phyloP scores from a whole-genome alignment of 2,888 invertebrate species.

The Cheilosia vulpina region DNA sequence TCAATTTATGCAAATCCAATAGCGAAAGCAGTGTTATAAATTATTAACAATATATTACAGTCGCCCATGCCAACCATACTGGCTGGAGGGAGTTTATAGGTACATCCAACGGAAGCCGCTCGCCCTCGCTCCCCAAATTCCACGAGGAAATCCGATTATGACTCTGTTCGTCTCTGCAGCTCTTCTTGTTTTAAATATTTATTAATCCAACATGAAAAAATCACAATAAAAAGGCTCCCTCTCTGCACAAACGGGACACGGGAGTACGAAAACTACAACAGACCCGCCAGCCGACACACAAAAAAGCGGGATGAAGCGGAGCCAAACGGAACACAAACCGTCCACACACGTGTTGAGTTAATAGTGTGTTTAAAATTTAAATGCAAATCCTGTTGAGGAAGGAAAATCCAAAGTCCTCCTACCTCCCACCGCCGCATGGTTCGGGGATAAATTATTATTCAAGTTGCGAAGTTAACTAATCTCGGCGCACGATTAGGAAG shows the following conservation, averaged over 20 bases:
- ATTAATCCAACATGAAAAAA: conserved; percentile 62
- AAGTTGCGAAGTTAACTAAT: conserved; percentile 66
- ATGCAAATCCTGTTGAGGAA: conserved; percentile 61
- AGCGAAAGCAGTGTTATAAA: conserved; percentile 66
- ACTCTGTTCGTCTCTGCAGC: conserved; percentile 54
- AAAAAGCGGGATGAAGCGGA: not conserved
- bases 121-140: conserved; percentile 12
- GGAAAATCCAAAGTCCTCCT: conserved; percentile 23
- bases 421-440: not conserved
- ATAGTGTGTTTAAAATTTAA: conserved; percentile 72
- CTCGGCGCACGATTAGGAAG: conserved; percentile 61
- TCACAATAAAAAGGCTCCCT: conserved; percentile 23
- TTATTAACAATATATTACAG: conserved; percentile 67
- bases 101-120: not conserved
- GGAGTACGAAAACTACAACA: not conserved
- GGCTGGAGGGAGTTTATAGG: too few species aligned
- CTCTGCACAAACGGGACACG: conserved; percentile 8
- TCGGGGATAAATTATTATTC: conserved; percentile 60
- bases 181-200: conserved; percentile 66
- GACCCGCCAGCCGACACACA: not conserved
- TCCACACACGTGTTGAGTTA: conserved; percentile 69
- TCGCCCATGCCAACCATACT: not conserved
- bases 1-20: conserved; percentile 74
- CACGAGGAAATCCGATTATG: conserved; percentile 68
- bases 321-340: conserved; percentile 1